Conservation (phyloP, 2,888 invertebrate genomes). For the Pilophorus perplexus region DNA sequence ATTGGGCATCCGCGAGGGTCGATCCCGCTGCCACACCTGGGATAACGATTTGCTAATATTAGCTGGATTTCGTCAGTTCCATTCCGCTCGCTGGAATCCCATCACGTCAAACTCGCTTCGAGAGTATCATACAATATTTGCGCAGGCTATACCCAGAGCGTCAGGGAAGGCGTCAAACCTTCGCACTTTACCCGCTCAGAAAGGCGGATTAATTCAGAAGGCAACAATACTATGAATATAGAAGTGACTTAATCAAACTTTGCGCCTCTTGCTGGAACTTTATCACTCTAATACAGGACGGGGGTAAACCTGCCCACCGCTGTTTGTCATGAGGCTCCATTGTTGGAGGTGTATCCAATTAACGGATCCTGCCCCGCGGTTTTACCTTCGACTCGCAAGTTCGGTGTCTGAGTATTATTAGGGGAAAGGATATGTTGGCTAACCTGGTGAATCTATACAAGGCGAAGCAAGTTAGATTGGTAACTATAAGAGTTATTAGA, state of each 20-base stretch:
- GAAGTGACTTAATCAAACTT: conserved; percentile 37
- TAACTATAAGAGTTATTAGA: too few relatives aligned
- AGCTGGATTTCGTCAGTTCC: too few relatives aligned
- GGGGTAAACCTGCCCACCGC: background rate
- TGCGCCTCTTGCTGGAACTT: conserved; percentile 1
- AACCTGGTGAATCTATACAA: too few relatives aligned
- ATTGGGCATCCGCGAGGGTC: too few relatives aligned
- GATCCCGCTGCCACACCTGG: too few relatives aligned
- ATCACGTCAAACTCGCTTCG: too few relatives aligned
- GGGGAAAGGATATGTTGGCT: too few relatives aligned
- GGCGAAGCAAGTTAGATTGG: too few relatives aligned
- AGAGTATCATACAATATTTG: conserved; percentile 9
- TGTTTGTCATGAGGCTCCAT: conserved; percentile 25
- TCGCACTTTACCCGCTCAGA: background rate
- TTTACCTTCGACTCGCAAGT: background rate
- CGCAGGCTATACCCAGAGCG: background rate
- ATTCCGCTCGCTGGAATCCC: too few relatives aligned
- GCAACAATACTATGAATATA: conserved; percentile 27
- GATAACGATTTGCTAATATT: too few relatives aligned
- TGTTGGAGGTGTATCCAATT: conserved; percentile 36
- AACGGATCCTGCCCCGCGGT: conserved; percentile 13
- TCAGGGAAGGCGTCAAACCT: conserved; percentile 15
- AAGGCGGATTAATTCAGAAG: conserved; percentile 30
- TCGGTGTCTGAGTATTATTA: too few relatives aligned
- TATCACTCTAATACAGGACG: conserved; percentile 18